A percentile compares a stretch with the other conserved stretches of the same genome.
Conservation (phyloP, 1,140 invertebrate species). For the Myzus persicae region DNA sequence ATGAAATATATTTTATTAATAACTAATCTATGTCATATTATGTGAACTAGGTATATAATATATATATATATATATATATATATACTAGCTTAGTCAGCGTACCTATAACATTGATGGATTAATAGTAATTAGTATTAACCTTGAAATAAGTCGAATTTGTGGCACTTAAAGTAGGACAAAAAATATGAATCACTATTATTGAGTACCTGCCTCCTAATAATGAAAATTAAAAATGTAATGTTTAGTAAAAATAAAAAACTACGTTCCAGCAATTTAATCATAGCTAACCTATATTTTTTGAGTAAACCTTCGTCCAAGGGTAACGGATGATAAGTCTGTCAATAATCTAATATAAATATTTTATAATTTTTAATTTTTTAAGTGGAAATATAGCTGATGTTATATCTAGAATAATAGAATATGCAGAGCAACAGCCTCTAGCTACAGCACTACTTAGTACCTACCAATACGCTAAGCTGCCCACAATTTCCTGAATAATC, state of each 20-base stretch:
- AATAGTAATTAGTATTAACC: background rate
- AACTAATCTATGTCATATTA: background rate
- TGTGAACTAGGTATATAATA: background rate
- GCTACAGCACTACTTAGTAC: background rate
- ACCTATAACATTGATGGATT: conserved; percentile 29
- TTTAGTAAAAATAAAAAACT: background rate
- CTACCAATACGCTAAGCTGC: background rate
- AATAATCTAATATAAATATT: background rate
- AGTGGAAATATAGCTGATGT: background rate
- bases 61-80: background rate
- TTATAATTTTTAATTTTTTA: background rate
- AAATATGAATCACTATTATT: conserved; percentile 14
- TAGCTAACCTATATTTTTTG: background rate
- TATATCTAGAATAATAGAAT: background rate
- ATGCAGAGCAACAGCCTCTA: background rate
- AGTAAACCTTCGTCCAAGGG: background rate
- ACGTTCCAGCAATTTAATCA: background rate
- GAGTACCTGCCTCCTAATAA: background rate
- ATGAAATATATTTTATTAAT: background rate
- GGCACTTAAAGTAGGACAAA: background rate
- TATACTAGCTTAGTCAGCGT: background rate
- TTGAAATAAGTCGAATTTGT: conserved; percentile 5
- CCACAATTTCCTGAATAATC: background rate
- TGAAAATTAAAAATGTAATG: background rate
- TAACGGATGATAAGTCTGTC: background rate